phyloP scores from a whole-genome alignment of 92 coral and sea anemone genomes.

The Pocillopora meandrina region DNA sequence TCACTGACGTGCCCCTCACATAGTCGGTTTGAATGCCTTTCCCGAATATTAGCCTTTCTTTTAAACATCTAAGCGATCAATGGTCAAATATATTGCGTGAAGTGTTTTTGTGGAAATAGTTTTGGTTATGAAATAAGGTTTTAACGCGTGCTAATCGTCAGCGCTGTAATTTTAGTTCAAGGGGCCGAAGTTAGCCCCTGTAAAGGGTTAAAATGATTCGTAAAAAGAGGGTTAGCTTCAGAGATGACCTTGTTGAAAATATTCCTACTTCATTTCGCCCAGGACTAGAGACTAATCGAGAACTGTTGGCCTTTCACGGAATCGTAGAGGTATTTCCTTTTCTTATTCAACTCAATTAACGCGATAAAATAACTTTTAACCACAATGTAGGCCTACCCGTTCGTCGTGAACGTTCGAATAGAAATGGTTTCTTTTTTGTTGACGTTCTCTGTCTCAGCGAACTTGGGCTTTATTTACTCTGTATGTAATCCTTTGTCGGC shows the following conservation, averaged over 20 bases:
- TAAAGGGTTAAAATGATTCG: slow-evolving; percentile 5
- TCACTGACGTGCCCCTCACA: slow-evolving; percentile 1
- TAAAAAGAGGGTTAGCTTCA: slow-evolving; percentile 31
- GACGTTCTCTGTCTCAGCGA: background rate
- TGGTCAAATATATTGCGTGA: slow-evolving; percentile 35
- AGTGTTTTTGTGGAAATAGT: slow-evolving; percentile 32
- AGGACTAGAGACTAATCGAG: slow-evolving; percentile 20
- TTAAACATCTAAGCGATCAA: background rate
- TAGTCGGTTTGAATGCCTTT: slow-evolving; percentile 11
- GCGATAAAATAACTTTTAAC: background rate
- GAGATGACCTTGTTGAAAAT: slow-evolving; percentile 32
- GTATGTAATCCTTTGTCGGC: background rate
- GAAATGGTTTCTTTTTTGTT: background rate
- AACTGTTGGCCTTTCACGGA: background rate
- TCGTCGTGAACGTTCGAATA: background rate
- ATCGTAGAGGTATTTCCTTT: slow-evolving; percentile 20
- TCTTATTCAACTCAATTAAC: background rate
- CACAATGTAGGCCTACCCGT: background rate
- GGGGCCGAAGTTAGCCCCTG: background rate
- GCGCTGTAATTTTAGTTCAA: background rate
- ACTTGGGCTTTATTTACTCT: background rate
- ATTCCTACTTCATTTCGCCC: slow-evolving; percentile 32
- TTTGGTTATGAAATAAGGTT: slow-evolving; percentile 5
- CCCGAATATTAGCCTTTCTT: slow-evolving; percentile 25
- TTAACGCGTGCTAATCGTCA: slow-evolving; percentile 2